These are phyloP conservation scores for Aphelinus certus DNA, from an alignment of 1,140 invertebrate species.

Conservation along the genomic window DNA sequence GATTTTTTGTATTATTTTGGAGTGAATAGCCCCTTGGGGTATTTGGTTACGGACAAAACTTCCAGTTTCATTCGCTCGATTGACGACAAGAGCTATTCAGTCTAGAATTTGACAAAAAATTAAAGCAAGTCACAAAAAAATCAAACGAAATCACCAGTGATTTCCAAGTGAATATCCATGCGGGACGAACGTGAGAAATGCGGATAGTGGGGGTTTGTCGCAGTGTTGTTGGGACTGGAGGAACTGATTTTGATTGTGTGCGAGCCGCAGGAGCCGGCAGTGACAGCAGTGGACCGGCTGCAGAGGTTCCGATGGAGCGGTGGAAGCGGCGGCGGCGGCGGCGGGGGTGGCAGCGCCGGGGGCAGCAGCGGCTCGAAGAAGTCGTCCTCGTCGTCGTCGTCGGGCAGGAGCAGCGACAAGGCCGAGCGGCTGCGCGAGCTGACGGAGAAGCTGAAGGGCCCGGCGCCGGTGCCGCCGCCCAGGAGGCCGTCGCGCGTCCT, in stretches of 20 bases:
- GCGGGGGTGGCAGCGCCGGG: constrained; percentile 64
- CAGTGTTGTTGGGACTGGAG: too few species aligned
- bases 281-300: constrained; percentile 77
- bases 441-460: constrained; percentile 76
- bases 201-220: too few species aligned
- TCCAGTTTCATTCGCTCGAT: too few species aligned
- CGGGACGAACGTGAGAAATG: too few species aligned
- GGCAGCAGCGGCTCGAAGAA: constrained; percentile 55
- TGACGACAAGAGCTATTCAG: too few species aligned
- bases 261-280: constrained; percentile 54
- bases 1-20: too few species aligned
- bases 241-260: not conserved
- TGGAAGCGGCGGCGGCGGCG: constrained; percentile 68
- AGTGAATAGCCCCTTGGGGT: too few species aligned
- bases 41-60: too few species aligned
- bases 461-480: constrained; percentile 59
- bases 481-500: constrained; percentile 56
- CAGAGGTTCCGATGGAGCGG: constrained; percentile 80
- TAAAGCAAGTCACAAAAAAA: not conserved
- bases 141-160: not conserved
- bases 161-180: too few species aligned
- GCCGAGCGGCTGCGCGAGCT: constrained; percentile 78
- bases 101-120: too few species aligned
- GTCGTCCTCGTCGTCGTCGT: constrained; percentile 55
- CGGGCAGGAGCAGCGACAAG: constrained; percentile 70